Evolutionary conservation across 2,888 invertebrate genomes (phyloP).

Genomic region (Serripes groenlandicus): DNA sequence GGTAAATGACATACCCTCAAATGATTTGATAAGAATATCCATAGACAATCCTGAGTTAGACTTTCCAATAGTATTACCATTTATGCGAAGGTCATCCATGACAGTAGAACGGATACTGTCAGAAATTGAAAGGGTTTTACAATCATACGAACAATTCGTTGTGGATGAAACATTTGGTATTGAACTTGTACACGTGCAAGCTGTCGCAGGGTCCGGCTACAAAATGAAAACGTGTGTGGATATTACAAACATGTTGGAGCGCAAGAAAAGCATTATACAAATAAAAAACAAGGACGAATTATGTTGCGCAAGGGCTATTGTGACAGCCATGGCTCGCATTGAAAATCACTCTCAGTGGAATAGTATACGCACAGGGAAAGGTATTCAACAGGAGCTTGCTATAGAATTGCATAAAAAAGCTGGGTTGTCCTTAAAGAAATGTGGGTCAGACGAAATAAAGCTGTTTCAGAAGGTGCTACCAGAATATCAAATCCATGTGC

Average conservation of each 20-base stretch:
- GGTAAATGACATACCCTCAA: constrained; percentile 8
- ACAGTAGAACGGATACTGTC: constrained; percentile 44
- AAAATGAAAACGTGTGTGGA: constrained; percentile 46
- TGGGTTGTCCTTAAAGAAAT: constrained; percentile 37
- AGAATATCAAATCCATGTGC: constrained; percentile 16
- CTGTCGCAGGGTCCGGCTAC: constrained; percentile 39
- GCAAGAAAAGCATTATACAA: constrained; percentile 51
- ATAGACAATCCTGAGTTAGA: constrained; percentile 52
- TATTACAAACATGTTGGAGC: constrained; percentile 43
- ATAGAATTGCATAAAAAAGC: constrained; percentile 43
- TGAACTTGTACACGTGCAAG: constrained; percentile 48
- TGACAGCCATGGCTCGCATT: constrained; percentile 54
- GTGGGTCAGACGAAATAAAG: constrained; percentile 51
- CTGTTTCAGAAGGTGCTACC: constrained; percentile 33
- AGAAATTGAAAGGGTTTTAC: constrained; percentile 53
- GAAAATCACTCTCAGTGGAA: constrained; percentile 54
- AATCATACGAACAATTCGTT: constrained; percentile 35
- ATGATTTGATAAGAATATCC: constrained; percentile 39
- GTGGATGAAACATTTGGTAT: constrained; percentile 31
- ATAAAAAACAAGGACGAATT: constrained; percentile 52
- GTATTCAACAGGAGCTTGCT: constrained; percentile 45
- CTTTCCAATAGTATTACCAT: constrained; percentile 37
- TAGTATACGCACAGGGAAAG: constrained; percentile 39
- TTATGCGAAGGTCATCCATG: constrained; percentile 28
- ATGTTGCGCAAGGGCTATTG: constrained; percentile 58